Percentiles rank a stretch among this genome's conserved stretches.
Conservation (phyloP, 2,113 vertebrate genomes). For the Mystacornis crossleyi region DNA sequence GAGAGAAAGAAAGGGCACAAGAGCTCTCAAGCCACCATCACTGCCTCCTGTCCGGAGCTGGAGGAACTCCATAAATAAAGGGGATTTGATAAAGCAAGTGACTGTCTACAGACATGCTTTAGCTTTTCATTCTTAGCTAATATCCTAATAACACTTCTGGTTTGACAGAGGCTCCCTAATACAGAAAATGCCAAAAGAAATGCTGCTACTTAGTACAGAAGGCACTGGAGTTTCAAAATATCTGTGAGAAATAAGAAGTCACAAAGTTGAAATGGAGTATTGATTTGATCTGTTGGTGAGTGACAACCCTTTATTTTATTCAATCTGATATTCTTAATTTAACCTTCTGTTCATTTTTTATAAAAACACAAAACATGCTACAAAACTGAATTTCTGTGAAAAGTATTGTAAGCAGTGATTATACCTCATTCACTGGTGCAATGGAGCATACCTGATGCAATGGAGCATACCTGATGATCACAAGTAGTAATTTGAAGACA, state of each 20-base stretch:
- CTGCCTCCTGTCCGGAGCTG: background rate
- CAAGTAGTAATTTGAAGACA: background rate
- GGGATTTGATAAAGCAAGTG: background rate
- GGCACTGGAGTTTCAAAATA: background rate
- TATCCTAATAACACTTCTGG: background rate
- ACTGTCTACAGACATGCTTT: background rate
- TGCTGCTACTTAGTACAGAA: background rate
- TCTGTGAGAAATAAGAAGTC: background rate
- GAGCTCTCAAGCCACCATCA: background rate
- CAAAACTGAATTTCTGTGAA: background rate
- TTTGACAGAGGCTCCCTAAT: background rate
- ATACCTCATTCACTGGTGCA: background rate
- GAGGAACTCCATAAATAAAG: background rate
- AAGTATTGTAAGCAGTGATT: background rate
- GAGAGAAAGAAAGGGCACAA: background rate
- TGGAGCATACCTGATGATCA: background rate
- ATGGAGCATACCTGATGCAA: background rate
- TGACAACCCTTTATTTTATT: background rate
- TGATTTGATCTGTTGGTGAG: background rate
- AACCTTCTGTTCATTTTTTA: background rate
- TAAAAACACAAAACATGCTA: background rate
- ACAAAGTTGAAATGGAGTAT: background rate
- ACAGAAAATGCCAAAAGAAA: background rate
- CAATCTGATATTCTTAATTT: background rate
- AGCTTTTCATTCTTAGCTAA: background rate